phyloP scores from a whole-genome alignment of 2,797 vertebrate genomes.

The Diceros bicornis region DNA sequence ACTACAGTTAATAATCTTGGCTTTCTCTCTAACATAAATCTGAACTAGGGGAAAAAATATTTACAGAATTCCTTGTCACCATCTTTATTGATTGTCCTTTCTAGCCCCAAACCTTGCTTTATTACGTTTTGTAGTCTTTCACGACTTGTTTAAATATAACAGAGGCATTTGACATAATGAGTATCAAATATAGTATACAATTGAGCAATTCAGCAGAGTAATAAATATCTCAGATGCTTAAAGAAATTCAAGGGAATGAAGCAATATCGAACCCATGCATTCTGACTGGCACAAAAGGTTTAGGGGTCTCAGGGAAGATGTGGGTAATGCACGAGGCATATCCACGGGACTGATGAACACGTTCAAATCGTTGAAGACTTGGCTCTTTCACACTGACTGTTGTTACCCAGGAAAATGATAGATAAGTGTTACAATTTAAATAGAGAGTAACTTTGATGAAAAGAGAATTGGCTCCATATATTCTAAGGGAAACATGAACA shows the following conservation, averaged over 20 bases:
- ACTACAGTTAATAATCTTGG: no score
- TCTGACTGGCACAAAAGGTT: background rate
- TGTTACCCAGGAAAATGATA: background rate
- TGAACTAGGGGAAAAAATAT: background rate
- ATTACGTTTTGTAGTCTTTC: background rate
- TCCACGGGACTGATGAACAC: accelerated
- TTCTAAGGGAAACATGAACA: background rate
- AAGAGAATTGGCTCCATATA: background rate
- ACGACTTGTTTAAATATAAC: background rate
- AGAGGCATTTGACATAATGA: background rate
- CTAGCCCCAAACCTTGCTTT: background rate
- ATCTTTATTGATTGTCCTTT: background rate
- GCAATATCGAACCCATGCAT: background rate
- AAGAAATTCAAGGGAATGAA: background rate
- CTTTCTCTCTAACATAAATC: background rate
- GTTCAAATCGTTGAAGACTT: background rate
- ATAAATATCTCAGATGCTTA: background rate
- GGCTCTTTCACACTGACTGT: background rate
- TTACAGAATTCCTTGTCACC: background rate
- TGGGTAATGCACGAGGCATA: accelerated
- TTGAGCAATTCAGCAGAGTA: background rate
- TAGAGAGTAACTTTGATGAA: background rate
- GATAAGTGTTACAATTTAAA: background rate
- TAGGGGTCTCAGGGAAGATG: background rate
- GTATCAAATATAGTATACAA: background rate